phyloP scores from a whole-genome alignment of 2,888 invertebrate genomes.

The Chrysodeixis includens region DNA sequence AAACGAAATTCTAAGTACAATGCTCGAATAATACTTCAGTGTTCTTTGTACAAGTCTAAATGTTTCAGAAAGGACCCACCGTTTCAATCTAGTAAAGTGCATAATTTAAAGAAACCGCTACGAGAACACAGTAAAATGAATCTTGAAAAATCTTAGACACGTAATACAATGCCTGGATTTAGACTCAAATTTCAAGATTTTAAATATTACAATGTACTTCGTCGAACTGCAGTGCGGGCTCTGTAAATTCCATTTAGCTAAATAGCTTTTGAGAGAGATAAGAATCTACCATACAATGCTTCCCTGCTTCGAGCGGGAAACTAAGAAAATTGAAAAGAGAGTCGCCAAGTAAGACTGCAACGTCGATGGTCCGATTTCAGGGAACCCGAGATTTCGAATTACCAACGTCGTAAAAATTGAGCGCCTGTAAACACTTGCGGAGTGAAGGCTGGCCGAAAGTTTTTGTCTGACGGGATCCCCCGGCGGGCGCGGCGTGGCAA shows the following conservation, averaged over 20 bases:
- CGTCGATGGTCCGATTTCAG: conserved; percentile 85
- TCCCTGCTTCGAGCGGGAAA: conserved; percentile 83
- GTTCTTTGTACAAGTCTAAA: conserved; percentile 51
- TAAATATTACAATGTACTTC: conserved; percentile 88
- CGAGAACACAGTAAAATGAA: conserved; percentile 69
- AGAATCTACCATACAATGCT: conserved; percentile 89
- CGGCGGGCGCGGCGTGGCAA: conserved; percentile 73
- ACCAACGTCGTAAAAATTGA: conserved; percentile 84
- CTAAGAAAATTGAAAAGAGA: conserved; percentile 89
- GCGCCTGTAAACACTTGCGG: conserved; percentile 80
- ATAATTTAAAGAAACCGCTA: conserved; percentile 73
- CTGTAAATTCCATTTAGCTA: conserved; percentile 89
- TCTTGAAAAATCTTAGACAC: conserved; percentile 78
- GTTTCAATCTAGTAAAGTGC: conserved; percentile 81
- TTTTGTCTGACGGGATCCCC: conserved; percentile 82
- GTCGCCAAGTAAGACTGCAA: conserved; percentile 85
- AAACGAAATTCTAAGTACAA: conserved; percentile 60
- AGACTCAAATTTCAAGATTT: conserved; percentile 87
- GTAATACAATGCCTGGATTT: conserved; percentile 82
- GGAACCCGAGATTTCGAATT: conserved; percentile 85
- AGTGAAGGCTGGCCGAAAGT: conserved; percentile 72
- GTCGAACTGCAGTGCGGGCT: conserved; percentile 89
- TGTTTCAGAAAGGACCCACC: conserved; percentile 60
- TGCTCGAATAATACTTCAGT: conserved; percentile 54
- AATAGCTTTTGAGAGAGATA: conserved; percentile 89